These are phyloP conservation scores for Cephus rjabovi DNA, from an alignment of 2,888 invertebrate species.

Conservation along the genomic window DNA sequence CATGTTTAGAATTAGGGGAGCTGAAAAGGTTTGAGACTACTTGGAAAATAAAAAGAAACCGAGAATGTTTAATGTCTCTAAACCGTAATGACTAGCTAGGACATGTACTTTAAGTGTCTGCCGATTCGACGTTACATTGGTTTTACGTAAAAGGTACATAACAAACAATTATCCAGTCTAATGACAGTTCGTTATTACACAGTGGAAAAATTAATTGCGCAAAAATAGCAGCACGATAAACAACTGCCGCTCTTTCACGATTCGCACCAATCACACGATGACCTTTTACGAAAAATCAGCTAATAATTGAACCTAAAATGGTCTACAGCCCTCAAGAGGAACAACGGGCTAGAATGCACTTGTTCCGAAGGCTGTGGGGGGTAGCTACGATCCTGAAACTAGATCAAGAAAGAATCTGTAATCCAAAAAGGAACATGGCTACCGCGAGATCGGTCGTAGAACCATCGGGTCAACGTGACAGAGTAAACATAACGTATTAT, in stretches of 20 bases:
- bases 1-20: constrained; percentile 13
- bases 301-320: neutral
- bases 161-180: neutral
- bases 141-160: neutral
- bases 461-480: constrained; percentile 41
- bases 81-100: constrained; percentile 16
- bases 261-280: neutral
- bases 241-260: neutral
- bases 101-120: constrained; percentile 16
- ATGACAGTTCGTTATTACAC: neutral
- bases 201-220: neutral
- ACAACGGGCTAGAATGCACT: neutral
- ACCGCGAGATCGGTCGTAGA: constrained; percentile 18
- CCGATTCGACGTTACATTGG: neutral
- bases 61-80: constrained; percentile 1
- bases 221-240: neutral
- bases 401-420: neutral
- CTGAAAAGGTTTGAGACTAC: constrained; percentile 11
- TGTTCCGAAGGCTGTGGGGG: neutral
- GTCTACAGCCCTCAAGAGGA: neutral
- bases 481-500: constrained; percentile 56
- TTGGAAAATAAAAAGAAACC: constrained; percentile 5
- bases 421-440: constrained; percentile 23
- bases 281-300: neutral
- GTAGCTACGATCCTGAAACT: neutral